Base-by-base conservation (phyloP, 2,113 vertebrate species). In the Anguilla rostrata region DNA sequence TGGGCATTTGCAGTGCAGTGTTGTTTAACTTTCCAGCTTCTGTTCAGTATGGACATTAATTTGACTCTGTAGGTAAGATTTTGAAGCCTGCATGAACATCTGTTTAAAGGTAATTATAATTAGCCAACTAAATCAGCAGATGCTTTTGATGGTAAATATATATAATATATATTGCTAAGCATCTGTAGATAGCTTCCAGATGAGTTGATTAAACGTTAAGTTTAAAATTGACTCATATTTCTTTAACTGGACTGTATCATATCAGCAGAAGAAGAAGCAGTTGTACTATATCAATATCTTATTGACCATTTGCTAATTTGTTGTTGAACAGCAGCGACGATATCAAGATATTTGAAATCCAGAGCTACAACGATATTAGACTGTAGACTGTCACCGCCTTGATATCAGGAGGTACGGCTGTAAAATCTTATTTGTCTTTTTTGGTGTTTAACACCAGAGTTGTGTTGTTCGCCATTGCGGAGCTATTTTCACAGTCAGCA, bases 171-270 rank as follows among this genome's bases (percentile, higher is more conserved):
- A 53, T 53, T 53, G 49, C 9, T 53, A 53, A 14, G 7, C 49
- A 53, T 53, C 12, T 53, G 49, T 53, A 11, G 49, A 53, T 53
- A 53, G 49, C 9, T 6, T 46, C 43, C 43, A 46, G 12, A 11
- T 14, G 9, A 9, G 49, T 53, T 53, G 49, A 53, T 53, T 6
- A 53, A 53, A 53, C 49, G 5, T 6, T 46, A 4, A 18, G 12
- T 60, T 20, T 66, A 66, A 66, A 7, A 0, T 20, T 22, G 20
- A 66, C 9, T 66, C 14, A 26, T 22, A 66, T 66, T 22, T 66
- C 18, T 66, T 26, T 5, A 84, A 75, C 83, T 75, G 66, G n/a
- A 46, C 83, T 71, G 39, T 12, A 84, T n/a, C 60, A 71, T 57
- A 26, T 66, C 18, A 66, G 60, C 60, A 40, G 57, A 71, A 63